These are phyloP conservation scores for Platygyra sinensis DNA, from an alignment of 64 coral and sea anemone species.

Conservation along the genomic window DNA sequence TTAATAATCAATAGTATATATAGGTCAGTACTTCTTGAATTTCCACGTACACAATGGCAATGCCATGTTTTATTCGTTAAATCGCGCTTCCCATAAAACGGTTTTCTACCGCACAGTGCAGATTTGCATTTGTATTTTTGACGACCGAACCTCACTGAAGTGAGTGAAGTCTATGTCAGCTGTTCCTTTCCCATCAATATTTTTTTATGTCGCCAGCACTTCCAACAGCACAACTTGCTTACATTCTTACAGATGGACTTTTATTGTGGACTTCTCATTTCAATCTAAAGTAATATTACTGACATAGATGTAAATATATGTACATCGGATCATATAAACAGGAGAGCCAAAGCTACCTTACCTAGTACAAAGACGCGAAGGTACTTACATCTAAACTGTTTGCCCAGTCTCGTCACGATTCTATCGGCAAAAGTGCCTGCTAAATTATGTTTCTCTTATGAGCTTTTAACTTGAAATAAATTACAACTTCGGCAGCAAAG, in stretches of 20 bases:
- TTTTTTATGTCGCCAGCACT: neutral
- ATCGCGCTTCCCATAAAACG: neutral
- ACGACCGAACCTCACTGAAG: neutral
- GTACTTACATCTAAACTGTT: neutral
- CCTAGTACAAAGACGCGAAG: neutral
- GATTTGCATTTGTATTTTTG: neutral
- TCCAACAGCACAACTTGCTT: neutral
- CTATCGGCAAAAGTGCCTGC: neutral
- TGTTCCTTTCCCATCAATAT: neutral
- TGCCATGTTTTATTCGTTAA: neutral
- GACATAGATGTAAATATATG: slow-evolving; percentile 11
- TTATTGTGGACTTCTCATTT: slow-evolving; percentile 5
- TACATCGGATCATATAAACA: slow-evolving; percentile 18
- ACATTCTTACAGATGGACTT: neutral
- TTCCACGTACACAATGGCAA: neutral
- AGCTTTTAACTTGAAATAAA: neutral
- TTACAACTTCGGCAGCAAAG: neutral
- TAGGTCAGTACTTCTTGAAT: too few species aligned
- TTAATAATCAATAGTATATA: too few species aligned
- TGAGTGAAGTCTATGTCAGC: neutral
- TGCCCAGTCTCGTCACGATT: neutral
- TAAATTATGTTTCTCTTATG: neutral
- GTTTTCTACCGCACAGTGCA: neutral
- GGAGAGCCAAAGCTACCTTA: neutral
- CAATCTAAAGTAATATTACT: slow-evolving; percentile 9